Conservation (phyloP, 2,888 invertebrate genomes). For the Frankliniella intonsa region DNA sequence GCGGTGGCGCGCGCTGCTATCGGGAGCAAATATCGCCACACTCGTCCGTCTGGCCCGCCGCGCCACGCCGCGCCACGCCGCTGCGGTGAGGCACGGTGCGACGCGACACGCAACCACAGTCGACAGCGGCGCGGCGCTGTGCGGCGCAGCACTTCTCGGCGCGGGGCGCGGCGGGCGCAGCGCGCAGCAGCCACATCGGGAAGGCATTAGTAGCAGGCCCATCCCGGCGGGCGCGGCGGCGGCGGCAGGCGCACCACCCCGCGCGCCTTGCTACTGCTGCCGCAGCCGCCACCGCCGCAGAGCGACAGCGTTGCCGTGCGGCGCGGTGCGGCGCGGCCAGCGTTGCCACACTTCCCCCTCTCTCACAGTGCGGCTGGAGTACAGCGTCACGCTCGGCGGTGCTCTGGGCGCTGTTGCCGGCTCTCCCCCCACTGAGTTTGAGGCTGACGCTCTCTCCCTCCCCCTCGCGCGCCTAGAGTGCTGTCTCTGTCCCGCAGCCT, state of each 20-base stretch:
- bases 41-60: background rate
- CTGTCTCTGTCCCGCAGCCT: background rate
- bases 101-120: background rate
- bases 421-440: background rate
- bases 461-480: background rate
- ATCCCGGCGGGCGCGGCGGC: background rate
- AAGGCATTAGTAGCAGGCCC: conserved; percentile 4
- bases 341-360: background rate
- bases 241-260: background rate
- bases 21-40: conserved; percentile 26
- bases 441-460: background rate
- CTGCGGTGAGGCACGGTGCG: background rate
- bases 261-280: conserved; percentile 15
- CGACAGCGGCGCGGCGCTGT: background rate
- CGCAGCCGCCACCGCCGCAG: background rate
- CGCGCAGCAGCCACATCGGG: background rate
- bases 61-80: background rate
- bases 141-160: conserved; percentile 2
- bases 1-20: background rate
- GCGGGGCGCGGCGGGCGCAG: background rate
- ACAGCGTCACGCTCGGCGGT: conserved; percentile 6
- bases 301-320: background rate
- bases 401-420: background rate
- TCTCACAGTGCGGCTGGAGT: conserved; percentile 7
- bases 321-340: background rate